Evolutionary conservation across 2,797 vertebrate species (phyloP), one percentile per base, ranked within the genome.

Genomic region (Yasuhikotakia modesta): DNA sequence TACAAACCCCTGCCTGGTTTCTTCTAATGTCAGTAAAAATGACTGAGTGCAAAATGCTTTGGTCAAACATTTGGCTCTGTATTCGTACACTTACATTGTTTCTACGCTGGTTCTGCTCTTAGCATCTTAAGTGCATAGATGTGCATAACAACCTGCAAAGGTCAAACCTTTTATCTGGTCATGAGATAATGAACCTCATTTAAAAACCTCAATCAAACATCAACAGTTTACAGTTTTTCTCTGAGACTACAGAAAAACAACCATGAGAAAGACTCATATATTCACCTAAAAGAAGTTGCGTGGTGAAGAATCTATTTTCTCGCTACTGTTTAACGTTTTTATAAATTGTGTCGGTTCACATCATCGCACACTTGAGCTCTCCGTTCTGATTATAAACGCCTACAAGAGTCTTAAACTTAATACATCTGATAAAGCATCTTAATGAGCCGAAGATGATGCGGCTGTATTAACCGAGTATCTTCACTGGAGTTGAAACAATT

Each of bases 361-460:
- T 85, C 84, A 79, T 73, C 12, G 75, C 83, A 76, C 63, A 71
- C 66, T 72, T 45, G 68, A 76, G 88, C 83, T 81, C 83, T 88
- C 83, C 80, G 73, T 87, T 88, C 91, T 90, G 88, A 91, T 91
- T 90, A 90, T 85, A 84, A 57, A 90, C 89, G 83, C 91, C 91
- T 89, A 90, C 91, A 80, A 82, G 78, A 81, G 81, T 78, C 81
- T 87, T 78, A 89, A 90, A 91, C 87, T 88, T 88, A 89, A 91
- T 90, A 90, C 87, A 87, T 80, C 85, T 87, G 84, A 87, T 87
- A 91, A 91, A 91, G 89, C 91, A 90, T 90, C 85, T 87, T 91
- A 91, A 92, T 92, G 90, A 92, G 89, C 48, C 72, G 45, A 65
- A 79, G 80, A 76, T 70, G 77, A 80, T 76, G 70, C 64, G 70